Conservation (phyloP, 2,797 vertebrate species). For the Echiichthys vipera region DNA sequence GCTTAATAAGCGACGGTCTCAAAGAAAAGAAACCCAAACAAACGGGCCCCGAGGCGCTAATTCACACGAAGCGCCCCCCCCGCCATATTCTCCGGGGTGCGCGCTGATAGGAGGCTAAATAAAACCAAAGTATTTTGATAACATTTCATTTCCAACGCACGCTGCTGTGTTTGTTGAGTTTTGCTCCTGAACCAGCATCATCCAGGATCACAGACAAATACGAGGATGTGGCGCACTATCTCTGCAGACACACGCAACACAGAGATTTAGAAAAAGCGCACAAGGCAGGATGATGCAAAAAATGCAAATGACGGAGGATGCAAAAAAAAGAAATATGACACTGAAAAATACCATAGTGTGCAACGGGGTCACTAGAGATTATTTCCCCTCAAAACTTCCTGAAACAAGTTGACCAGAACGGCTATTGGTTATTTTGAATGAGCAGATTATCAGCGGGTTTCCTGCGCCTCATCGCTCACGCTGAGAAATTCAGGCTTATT, state of each 20-base stretch:
- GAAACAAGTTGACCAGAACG: slow-evolving; percentile 52
- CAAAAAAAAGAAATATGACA: background rate
- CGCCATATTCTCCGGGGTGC: slow-evolving; percentile 75
- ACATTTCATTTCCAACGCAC: slow-evolving; percentile 68
- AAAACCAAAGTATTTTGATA: slow-evolving; percentile 78
- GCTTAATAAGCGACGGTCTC: slow-evolving; percentile 70
- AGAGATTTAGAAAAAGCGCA: background rate
- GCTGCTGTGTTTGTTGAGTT: slow-evolving; percentile 40
- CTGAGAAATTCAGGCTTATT: slow-evolving; percentile 82
- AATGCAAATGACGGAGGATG: background rate
- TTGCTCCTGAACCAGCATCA: slow-evolving; percentile 6
- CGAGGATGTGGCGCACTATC: background rate
- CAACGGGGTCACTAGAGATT: slow-evolving; percentile 12
- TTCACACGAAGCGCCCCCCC: slow-evolving; percentile 70
- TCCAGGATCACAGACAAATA: background rate
- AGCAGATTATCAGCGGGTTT: slow-evolving; percentile 54
- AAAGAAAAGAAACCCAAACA: slow-evolving; percentile 88
- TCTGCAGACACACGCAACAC: background rate
- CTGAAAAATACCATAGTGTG: background rate
- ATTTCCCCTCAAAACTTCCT: slow-evolving; percentile 34
- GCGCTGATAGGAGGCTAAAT: slow-evolving; percentile 62
- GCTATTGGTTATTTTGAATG: slow-evolving; percentile 42
- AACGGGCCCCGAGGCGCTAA: slow-evolving; percentile 83
- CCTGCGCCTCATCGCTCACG: slow-evolving; percentile 79
- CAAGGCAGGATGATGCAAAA: background rate